phyloP scores from a whole-genome alignment of 2,888 invertebrate species.

The Cryptophagus acutangulus region DNA sequence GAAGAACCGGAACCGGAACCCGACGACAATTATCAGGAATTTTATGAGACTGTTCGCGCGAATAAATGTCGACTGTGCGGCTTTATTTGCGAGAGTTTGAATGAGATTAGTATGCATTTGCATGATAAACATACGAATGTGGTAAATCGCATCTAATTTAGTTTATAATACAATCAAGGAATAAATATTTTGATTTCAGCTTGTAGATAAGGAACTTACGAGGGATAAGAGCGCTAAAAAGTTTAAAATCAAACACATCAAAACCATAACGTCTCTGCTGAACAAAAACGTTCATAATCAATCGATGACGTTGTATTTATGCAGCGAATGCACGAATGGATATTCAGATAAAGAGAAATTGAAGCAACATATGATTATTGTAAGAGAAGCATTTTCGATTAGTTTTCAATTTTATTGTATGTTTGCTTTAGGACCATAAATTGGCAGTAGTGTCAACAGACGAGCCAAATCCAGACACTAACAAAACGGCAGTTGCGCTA shows the following conservation, averaged over 20 bases:
- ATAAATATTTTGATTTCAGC: slow-evolving; percentile 11
- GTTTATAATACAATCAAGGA: neutral
- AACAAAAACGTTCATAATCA: slow-evolving; percentile 24
- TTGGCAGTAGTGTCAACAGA: neutral
- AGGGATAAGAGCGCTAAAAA: slow-evolving; percentile 12
- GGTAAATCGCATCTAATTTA: slow-evolving; percentile 20
- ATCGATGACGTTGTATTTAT: slow-evolving; percentile 44
- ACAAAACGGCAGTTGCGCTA: neutral
- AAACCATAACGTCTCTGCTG: slow-evolving; percentile 30
- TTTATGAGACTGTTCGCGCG: slow-evolving; percentile 37
- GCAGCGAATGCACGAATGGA: slow-evolving; percentile 51
- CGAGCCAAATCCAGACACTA: neutral
- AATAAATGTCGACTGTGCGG: slow-evolving; percentile 43
- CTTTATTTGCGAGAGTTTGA: slow-evolving; percentile 37
- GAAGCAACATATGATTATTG: slow-evolving; percentile 53
- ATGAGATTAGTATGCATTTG: slow-evolving; percentile 39
- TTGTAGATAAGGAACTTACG: slow-evolving; percentile 11
- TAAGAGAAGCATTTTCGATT: no score
- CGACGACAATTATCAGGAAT: slow-evolving; percentile 25
- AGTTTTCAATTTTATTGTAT: no score
- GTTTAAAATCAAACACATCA: slow-evolving; percentile 5
- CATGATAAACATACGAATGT: slow-evolving; percentile 30
- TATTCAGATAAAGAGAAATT: slow-evolving; percentile 49
- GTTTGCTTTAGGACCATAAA: slow-evolving; percentile 41
- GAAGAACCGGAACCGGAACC: neutral